Percentiles rank a stretch among this genome's conserved stretches.
These are phyloP conservation scores for Cryptocheilus praepositus DNA, from an alignment of 2,888 invertebrate species.

Conservation along the genomic window DNA sequence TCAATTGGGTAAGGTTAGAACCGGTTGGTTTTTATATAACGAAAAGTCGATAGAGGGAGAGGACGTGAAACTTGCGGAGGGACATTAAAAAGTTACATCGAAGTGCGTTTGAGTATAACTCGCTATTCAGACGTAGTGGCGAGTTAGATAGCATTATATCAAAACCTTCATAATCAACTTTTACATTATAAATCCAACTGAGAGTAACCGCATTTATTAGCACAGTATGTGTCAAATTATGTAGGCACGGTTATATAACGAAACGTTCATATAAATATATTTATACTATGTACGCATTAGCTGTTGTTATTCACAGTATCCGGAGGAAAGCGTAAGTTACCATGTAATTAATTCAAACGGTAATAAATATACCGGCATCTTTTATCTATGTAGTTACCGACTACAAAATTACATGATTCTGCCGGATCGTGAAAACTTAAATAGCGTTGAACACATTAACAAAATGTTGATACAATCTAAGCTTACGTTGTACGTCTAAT, in stretches of 20 bases:
- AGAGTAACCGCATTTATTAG: conserved; percentile 49
- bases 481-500: too few species aligned
- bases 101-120: conserved; percentile 9
- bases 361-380: too few species aligned
- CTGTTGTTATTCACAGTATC: too few species aligned
- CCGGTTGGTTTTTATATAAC: neutral
- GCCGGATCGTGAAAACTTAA: too few species aligned
- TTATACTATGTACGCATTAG: conserved; percentile 46
- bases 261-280: conserved; percentile 54
- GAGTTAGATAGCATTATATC: conserved; percentile 22
- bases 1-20: neutral
- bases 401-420: too few species aligned
- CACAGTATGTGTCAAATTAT: conserved; percentile 44
- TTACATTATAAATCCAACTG: conserved; percentile 36
- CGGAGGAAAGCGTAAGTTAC: too few species aligned
- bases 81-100: conserved; percentile 10
- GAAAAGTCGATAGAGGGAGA: neutral
- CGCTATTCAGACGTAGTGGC: neutral
- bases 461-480: too few species aligned
- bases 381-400: too few species aligned
- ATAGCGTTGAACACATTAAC: too few species aligned
- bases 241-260: conserved; percentile 42
- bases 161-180: conserved; percentile 27
- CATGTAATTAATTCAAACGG: too few species aligned
- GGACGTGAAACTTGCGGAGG: neutral